phyloP scores from a whole-genome alignment of 2,113 vertebrate species.

The Nothocercus julius region DNA sequence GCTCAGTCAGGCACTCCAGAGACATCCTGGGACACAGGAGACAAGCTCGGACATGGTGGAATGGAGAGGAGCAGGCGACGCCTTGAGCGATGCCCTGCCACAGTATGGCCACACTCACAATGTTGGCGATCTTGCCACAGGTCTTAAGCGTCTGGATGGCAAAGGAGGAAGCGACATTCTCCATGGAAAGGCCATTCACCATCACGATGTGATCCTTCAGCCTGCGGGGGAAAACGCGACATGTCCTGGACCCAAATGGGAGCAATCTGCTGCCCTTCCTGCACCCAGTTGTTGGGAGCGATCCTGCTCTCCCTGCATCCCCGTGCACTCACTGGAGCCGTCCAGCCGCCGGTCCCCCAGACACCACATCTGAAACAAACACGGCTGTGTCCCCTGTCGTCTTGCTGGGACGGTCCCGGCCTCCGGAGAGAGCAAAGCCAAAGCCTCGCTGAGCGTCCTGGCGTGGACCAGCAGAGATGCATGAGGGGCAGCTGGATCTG shows the following conservation, averaged over 20 bases:
- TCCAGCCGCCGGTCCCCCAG: constrained; percentile 88
- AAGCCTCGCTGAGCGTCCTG: constrained; percentile 92
- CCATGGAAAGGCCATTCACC: constrained; percentile 94
- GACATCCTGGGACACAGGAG: neutral
- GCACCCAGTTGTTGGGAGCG: accelerated
- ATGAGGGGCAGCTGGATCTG: neutral
- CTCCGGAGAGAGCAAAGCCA: constrained; percentile 91
- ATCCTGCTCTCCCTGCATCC: accelerated
- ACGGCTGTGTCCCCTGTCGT: constrained; percentile 78
- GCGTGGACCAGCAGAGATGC: accelerated
- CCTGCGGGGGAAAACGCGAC: constrained; percentile 63
- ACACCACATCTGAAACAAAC: constrained; percentile 89
- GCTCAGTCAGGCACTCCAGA: neutral
- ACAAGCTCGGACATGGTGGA: neutral
- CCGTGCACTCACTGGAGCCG: constrained; percentile 85
- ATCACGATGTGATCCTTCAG: constrained; percentile 91
- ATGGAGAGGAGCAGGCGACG: neutral
- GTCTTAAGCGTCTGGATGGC: constrained; percentile 92
- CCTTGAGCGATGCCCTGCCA: neutral
- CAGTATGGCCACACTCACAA: constrained; percentile 81
- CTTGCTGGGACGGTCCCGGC: constrained; percentile 82
- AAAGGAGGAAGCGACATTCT: constrained; percentile 83
- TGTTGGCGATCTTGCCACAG: constrained; percentile 84
- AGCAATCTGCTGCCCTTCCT: accelerated
- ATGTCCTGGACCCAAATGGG: neutral